These are phyloP conservation scores for Amia ocellicauda DNA, from an alignment of 2,113 vertebrate species.

Conservation along the genomic window DNA sequence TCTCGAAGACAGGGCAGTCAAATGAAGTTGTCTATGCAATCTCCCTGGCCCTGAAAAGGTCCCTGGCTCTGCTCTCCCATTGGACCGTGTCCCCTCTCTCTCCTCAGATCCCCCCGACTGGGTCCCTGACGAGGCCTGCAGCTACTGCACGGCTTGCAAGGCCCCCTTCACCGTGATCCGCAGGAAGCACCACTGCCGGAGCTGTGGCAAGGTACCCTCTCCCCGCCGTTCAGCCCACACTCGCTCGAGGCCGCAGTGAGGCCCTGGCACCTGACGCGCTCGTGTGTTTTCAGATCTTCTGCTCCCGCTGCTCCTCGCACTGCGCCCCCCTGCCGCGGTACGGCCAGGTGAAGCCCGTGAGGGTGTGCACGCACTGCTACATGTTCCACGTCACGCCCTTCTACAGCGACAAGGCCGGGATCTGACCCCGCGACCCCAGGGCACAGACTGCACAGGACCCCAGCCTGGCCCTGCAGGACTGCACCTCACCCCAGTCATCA, in stretches of 20 bases:
- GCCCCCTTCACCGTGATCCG: conserved; percentile 96
- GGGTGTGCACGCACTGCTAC: conserved; percentile 98
- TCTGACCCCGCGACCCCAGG: conserved; percentile 61
- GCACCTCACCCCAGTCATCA: neutral
- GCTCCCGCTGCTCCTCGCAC: conserved; percentile 94
- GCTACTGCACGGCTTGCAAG: conserved; percentile 88
- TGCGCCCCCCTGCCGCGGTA: conserved; percentile 93
- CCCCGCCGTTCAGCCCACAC: no score
- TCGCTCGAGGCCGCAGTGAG: no score
- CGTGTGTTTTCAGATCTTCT: conserved; percentile 85
- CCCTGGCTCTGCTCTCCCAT: no score
- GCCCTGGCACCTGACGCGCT: no score
- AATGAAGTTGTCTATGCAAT: no score
- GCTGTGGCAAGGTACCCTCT: conserved; percentile 89
- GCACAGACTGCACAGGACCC: neutral
- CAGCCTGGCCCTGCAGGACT: no score
- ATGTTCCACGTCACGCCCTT: conserved; percentile 98
- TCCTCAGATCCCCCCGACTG: conserved; percentile 90
- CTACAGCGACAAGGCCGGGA: conserved; percentile 85
- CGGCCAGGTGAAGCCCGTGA: conserved; percentile 92
- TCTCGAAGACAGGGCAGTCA: no score
- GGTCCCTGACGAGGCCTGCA: conserved; percentile 94
- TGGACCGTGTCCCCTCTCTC: conserved; percentile 14
- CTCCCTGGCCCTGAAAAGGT: no score
- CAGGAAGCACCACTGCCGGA: conserved; percentile 95